Evolutionary conservation across 1,140 invertebrate genomes (phyloP).

Genomic region (Limonius californicus): DNA sequence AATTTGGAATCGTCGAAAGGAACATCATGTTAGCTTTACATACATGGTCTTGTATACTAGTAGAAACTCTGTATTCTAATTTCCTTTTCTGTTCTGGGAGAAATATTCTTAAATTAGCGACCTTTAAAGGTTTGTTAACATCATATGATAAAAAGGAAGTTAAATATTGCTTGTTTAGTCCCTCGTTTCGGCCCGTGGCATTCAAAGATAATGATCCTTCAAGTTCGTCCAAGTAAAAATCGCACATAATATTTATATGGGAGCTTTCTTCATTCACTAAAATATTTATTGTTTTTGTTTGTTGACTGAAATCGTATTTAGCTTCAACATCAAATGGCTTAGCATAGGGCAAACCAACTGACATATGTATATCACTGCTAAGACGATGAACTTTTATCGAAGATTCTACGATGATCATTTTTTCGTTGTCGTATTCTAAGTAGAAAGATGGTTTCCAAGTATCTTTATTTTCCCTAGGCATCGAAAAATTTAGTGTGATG

Average conservation of each 20-base stretch:
- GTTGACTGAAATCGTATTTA: background rate
- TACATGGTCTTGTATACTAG: background rate
- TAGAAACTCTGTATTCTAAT: too few species aligned
- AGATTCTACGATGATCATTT: background rate
- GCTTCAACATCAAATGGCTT: background rate
- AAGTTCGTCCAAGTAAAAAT: too few species aligned
- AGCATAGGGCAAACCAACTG: background rate
- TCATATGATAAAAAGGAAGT: too few species aligned
- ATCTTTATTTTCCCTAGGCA: background rate
- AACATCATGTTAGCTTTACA: background rate
- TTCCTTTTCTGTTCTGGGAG: too few species aligned
- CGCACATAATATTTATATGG: too few species aligned
- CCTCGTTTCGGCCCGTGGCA: too few species aligned
- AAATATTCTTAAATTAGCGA: too few species aligned
- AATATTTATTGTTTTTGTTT: background rate
- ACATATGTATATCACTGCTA: background rate
- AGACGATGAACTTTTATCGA: background rate
- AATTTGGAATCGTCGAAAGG: background rate
- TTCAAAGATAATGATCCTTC: too few species aligned
- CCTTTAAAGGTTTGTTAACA: too few species aligned
- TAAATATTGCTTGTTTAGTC: too few species aligned
- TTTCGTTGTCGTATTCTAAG: background rate
- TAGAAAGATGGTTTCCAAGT: background rate
- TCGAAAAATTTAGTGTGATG: background rate
- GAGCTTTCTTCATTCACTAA: too few species aligned